Evolutionary conservation across 2,797 vertebrate species (phyloP).

Genomic region (Lemur catta): DNA sequence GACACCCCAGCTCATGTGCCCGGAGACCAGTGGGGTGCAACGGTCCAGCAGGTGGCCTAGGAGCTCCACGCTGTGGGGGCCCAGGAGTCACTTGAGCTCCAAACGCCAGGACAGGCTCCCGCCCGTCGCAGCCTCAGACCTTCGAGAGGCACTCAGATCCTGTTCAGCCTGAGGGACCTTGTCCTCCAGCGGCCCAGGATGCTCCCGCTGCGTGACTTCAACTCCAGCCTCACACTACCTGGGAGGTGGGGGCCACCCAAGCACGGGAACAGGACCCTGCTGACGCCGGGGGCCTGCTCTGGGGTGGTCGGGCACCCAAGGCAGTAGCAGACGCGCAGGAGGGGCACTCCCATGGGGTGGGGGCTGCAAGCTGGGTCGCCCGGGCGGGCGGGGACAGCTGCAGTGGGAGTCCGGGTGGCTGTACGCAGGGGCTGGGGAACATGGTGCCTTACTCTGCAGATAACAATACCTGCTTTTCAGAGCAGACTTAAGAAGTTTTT

Average conservation of each 20-base stretch:
- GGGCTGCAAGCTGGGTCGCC: background rate
- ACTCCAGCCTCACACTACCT: background rate
- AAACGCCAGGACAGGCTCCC: background rate
- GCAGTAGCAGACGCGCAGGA: background rate
- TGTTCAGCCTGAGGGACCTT: background rate
- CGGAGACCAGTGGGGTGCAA: no score
- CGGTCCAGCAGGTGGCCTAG: no score
- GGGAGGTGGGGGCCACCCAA: background rate
- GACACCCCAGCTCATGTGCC: background rate
- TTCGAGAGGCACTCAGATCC: background rate
- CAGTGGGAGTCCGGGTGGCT: background rate
- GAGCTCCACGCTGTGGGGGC: background rate
- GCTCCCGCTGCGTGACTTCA: accelerated
- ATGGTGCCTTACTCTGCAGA: background rate
- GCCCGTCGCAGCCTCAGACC: accelerated
- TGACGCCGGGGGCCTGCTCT: background rate
- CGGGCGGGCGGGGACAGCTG: no score
- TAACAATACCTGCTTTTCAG: background rate
- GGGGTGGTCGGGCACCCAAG: background rate
- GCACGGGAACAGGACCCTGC: background rate
- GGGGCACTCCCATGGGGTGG: background rate
- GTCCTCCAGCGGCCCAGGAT: background rate
- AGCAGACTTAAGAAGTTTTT: background rate
- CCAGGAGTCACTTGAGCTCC: background rate
- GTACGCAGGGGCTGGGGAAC: background rate